Evolutionary conservation across 2,113 vertebrate genomes (phyloP), one percentile per base, ranked within the genome.

Genomic region (Tachycineta bicolor): DNA sequence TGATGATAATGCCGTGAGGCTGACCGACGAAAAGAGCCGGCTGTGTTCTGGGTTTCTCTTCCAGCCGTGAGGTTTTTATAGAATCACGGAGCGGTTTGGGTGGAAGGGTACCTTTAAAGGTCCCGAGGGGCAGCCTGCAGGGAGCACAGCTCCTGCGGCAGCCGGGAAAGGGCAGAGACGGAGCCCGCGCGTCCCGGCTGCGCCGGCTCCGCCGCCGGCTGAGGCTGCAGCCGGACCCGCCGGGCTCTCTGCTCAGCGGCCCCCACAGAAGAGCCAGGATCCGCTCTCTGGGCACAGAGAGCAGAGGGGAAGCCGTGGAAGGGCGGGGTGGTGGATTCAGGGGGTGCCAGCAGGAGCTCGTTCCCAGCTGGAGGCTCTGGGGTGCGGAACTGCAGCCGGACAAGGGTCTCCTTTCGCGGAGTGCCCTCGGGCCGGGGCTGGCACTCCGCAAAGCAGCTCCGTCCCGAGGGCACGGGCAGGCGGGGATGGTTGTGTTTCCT

Each of bases 171-270:
- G 60, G 26, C 39, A 13, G 39, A 10, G 14, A 5, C 20, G 0
- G 3, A 78, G n/a, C 65, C 29, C 47, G 1, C 10, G 0, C 0
- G 0, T 9, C n/a, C 58, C 24, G 4, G 17, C 19, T 9, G 11
- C 56, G 29, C 15, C 3, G 3, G 18, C 37, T 25, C 25, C 4
- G 0, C 21, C 6, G 1, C 29, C 18, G 65, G 29, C 33, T 2
- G 28, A 12, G 34, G 24, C 0, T 67, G 37, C 59, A 5, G 14
- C 34, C 1, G 41, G 21, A 12, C 11, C 33, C 5, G 4, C 55
- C 22, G 8, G 29, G 44, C 50, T 22, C 50, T 22, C 33, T 25
- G 59, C 47, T 13, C 31, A 6, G 41, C 31, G 33, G 4, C 52
- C 37, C 2, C 34, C 59, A 4, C 0, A 1, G 4, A 33, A 16